Evolutionary conservation across 2,888 invertebrate genomes (phyloP), one percentile per base, ranked within the genome.

Genomic region (Drosophila demipolita): DNA sequence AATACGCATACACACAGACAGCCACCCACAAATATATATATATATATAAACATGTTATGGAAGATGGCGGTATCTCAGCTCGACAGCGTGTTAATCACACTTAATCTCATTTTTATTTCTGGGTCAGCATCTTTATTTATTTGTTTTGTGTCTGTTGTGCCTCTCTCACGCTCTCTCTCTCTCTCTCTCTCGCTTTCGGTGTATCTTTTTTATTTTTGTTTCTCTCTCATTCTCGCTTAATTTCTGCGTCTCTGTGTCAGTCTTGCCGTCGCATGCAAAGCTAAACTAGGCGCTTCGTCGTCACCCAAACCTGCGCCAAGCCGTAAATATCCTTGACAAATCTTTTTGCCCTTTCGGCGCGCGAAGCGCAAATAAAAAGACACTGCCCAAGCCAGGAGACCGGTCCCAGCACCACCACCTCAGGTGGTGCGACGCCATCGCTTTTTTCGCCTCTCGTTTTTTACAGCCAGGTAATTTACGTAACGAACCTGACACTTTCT

Each of bases 101-200:
- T 90, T 90, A 90, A 90, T 90, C 90, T 89, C 81, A 84, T 85
- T 89, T 89, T 90, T 89, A 89, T 90, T 88, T 85, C 88, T 90
- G 87, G 90, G 90, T 90, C 90, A 89, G 89, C 90, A 89, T 87
- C 85, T 90, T 89, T 83, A 82, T 87, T 75, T 77, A 75, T 76
- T 62, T 73, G 65, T 67, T 61, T 74, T 64, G 55, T 55, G 29
- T 57, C 58, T 55, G 58, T 54, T 69, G 32, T 38, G 12, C 52
- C 35, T 49, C 52, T 23, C 29, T 15, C 53, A 52, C 61, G 35
- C 17, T 12, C 42, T 15, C 35, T 5, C 49, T 8, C 48, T n/a
- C 33, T 38, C 49, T 33, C n/a, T 23, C 4, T 23, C 42, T 17
- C 61, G 15, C 29, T 7, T 15, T 29, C 29, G n/a, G 0, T 32